Base-by-base conservation (phyloP, 2,113 vertebrate genomes). In the Sturnus vulgaris region DNA sequence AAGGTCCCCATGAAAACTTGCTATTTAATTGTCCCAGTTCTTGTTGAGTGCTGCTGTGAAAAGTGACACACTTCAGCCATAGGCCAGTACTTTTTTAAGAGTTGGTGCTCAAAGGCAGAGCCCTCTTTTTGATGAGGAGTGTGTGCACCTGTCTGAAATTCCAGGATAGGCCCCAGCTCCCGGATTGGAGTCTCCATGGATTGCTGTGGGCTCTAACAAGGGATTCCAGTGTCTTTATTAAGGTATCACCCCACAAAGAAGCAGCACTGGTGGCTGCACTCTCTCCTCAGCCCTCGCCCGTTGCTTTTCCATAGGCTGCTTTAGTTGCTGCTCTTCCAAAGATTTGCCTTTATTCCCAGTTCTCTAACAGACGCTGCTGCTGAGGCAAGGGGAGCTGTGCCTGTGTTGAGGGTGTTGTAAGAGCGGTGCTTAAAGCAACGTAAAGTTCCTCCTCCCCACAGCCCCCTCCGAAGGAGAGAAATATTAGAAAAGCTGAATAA, bases 21-120 rank as follows among this genome's bases (percentile, higher is more conserved):
- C 98, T 98, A 98, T 98, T 98, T 98, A 87, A 98, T 98, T 97
- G 97, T 98, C 97, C 96, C 96, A 97, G 98, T 98, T 98, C 97
- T 99, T 97, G 98, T 98, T 97, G 98, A 98, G 98, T 98, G 98
- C 98, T 98, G 98, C 98, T 98, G 98, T 98, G 98, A 95, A 98
- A 97, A 98, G 98, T 98, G 97, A 98, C 97, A 98, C 96, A 97
- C 98, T 98, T 98, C 98, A 98, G 98, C 98, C 98, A 98, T 98
- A 98, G 98, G 97, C 98, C 98, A 98, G 98, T 98, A 98, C 94
- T 96, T 95, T 78, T 92, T 86, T 50, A 82, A 81, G 86, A 83
- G 89, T 49, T 94, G 91, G 95, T 94, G 92, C 92, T 93, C 76
- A 91, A 92, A 92, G 44, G 18, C 23, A 85, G 86, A 92, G 82